Conservation (phyloP, 2,113 vertebrate species). For the Cathartes aura region DNA sequence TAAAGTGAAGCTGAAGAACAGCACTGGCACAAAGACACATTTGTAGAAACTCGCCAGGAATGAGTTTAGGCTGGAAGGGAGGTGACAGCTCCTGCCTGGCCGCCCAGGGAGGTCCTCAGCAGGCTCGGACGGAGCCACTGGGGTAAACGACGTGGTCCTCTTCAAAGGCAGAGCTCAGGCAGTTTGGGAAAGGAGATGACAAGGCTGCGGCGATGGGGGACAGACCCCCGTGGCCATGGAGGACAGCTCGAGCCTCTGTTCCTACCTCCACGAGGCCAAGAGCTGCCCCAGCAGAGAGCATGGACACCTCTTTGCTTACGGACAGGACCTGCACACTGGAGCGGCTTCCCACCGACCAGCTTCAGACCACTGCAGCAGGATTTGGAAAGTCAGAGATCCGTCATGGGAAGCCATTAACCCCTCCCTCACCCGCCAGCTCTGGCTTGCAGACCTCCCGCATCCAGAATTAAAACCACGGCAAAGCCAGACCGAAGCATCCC, state of each 20-base stretch:
- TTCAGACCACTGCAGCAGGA: background rate
- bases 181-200: background rate
- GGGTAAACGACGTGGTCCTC: background rate
- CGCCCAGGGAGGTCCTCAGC: background rate
- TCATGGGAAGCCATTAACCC: background rate
- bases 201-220: background rate
- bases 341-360: background rate
- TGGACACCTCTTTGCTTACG: background rate
- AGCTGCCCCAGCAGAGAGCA: background rate
- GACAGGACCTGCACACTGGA: background rate
- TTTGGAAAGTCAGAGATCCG: background rate
- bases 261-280: background rate
- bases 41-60: background rate
- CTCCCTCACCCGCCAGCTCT: background rate
- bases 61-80: background rate
- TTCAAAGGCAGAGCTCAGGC: background rate
- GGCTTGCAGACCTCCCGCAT: background rate
- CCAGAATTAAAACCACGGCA: background rate
- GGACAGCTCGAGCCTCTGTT: background rate
- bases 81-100: background rate
- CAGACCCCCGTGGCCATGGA: background rate
- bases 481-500: fast-evolving
- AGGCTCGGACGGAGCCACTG: background rate
- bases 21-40: background rate
- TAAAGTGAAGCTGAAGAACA: background rate